Percentiles rank a stretch among this genome's conserved stretches.
phyloP scores from a whole-genome alignment of 1,140 invertebrate species.

The Muscidifurax raptorellus region DNA sequence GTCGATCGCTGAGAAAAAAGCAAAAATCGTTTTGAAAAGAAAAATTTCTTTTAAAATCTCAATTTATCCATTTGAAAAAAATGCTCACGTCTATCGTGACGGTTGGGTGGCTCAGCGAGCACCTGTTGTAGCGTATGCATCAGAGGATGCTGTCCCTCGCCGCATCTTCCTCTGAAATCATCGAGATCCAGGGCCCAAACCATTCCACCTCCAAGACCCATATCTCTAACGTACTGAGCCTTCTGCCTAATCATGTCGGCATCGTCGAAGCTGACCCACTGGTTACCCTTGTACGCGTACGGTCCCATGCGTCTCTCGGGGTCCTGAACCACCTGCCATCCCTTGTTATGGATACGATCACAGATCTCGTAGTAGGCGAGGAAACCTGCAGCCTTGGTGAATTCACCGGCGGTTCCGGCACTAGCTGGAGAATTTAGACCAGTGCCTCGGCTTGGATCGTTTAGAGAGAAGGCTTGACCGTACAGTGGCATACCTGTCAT shows the following conservation, averaged over 20 bases:
- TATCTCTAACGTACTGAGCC: slow-evolving; percentile 83
- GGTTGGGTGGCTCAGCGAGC: slow-evolving; percentile 74
- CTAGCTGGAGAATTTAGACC: slow-evolving; percentile 85
- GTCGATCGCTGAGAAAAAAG: slow-evolving; percentile 60
- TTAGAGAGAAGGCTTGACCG: slow-evolving; percentile 88
- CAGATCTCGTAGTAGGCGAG: slow-evolving; percentile 95
- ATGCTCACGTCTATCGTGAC: slow-evolving; percentile 65
- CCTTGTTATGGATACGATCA: slow-evolving; percentile 83
- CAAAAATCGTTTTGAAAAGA: neutral
- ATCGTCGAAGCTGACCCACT: slow-evolving; percentile 94
- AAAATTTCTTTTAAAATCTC: slow-evolving; percentile 1
- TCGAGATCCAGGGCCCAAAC: slow-evolving; percentile 88
- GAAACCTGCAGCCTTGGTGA: slow-evolving; percentile 89
- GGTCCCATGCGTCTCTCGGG: slow-evolving; percentile 86
- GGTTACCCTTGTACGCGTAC: slow-evolving; percentile 88
- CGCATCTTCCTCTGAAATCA: slow-evolving; percentile 79
- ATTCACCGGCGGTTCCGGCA: slow-evolving; percentile 86
- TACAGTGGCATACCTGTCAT: slow-evolving; percentile 86
- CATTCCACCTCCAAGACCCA: slow-evolving; percentile 91
- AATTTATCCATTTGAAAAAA: neutral
- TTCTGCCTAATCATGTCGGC: slow-evolving; percentile 86
- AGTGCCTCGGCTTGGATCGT: slow-evolving; percentile 71
- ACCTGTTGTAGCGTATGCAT: slow-evolving; percentile 83
- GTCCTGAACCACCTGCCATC: slow-evolving; percentile 89
- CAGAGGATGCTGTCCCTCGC: slow-evolving; percentile 85